Conservation (phyloP, 2,113 vertebrate species). For the Ceyx melanurus region DNA sequence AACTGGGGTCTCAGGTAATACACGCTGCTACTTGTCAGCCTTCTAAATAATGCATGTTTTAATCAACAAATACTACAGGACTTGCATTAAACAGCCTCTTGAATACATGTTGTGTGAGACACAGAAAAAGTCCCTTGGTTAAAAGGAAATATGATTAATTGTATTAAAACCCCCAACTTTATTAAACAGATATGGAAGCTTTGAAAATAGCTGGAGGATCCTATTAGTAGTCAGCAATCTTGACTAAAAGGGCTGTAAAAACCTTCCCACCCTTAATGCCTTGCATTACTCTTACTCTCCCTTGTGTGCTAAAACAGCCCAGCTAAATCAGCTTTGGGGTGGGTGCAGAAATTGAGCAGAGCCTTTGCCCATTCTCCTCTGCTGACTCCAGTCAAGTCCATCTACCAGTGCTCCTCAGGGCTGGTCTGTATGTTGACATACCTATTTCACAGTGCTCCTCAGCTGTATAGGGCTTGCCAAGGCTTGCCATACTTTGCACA, state of each 20-base stretch:
- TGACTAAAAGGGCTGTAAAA: not conserved
- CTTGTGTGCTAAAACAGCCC: not conserved
- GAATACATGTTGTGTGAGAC: not conserved
- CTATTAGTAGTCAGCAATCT: not conserved
- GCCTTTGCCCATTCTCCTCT: not conserved
- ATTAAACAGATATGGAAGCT: not conserved
- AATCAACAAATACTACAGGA: constrained; percentile 38
- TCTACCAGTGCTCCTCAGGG: not conserved
- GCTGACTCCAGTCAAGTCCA: not conserved
- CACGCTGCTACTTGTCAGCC: not conserved
- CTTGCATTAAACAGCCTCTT: constrained; percentile 24
- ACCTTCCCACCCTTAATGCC: not conserved
- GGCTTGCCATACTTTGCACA: not conserved
- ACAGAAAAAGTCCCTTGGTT: not conserved
- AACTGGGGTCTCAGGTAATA: constrained; percentile 1
- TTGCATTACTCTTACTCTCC: not conserved
- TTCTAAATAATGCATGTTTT: constrained; percentile 40
- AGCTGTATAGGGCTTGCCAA: not conserved
- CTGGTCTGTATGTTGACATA: not conserved
- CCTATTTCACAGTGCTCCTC: not conserved
- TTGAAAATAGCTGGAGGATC: constrained; percentile 18
- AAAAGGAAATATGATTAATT: not conserved
- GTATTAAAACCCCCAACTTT: not conserved
- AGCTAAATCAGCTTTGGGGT: not conserved
- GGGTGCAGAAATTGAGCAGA: not conserved